These are phyloP conservation scores for Drosophila hydei DNA, from an alignment of 1,140 invertebrate genomes.

Conservation along the genomic window DNA sequence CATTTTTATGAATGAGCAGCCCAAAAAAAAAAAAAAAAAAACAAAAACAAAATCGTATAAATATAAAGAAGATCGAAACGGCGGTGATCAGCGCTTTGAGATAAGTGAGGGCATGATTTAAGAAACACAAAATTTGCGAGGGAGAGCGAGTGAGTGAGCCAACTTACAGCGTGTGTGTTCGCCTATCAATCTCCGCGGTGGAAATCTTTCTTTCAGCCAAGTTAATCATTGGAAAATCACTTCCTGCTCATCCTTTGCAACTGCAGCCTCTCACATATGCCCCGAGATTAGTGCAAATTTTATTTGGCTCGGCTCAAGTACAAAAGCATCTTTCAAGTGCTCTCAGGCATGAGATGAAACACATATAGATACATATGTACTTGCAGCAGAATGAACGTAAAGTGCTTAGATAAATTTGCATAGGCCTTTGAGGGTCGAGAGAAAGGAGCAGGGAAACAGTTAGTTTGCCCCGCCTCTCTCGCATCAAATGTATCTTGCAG, in stretches of 20 bases:
- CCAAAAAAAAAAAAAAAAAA: constrained; percentile 15
- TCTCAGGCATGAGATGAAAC: constrained; percentile 21
- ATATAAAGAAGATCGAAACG: constrained; percentile 20
- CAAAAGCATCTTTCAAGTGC: constrained; percentile 45
- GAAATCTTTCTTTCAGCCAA: constrained; percentile 68
- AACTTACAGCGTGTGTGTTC: constrained; percentile 36
- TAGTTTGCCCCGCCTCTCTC: too few relatives aligned
- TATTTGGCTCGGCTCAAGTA: constrained; percentile 42
- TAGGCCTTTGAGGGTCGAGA: constrained; percentile 27
- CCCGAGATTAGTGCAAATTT: constrained; percentile 72
- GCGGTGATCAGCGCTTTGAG: constrained; percentile 70
- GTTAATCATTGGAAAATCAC: constrained; percentile 82
- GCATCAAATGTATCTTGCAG: too few relatives aligned
- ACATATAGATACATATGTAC: constrained; percentile 20
- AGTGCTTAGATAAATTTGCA: constrained; percentile 68
- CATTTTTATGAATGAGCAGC: constrained; percentile 67
- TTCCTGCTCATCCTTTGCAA: constrained; percentile 63
- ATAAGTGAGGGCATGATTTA: constrained; percentile 48
- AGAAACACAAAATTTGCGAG: constrained; percentile 2
- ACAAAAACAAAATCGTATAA: too few relatives aligned
- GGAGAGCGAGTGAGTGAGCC: not conserved
- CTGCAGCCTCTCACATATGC: constrained; percentile 25
- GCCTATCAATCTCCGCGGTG: constrained; percentile 46
- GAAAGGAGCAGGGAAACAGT: not conserved
- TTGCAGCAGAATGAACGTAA: constrained; percentile 39